Evolutionary conservation across 2,888 invertebrate genomes (phyloP).

Genomic region (Leptopilina syphax): DNA sequence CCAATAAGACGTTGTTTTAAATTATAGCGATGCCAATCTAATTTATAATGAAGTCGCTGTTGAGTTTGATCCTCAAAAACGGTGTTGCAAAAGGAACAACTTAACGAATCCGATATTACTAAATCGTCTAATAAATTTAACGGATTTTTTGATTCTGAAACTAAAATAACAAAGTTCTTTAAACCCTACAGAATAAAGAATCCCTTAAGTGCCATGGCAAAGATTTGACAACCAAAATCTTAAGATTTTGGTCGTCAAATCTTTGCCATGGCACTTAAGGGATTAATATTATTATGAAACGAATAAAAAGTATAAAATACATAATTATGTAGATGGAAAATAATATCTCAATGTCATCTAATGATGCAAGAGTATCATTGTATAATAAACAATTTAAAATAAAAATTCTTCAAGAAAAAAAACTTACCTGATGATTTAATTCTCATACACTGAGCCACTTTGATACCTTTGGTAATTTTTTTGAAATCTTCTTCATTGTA

Average conservation of each 20-base stretch:
- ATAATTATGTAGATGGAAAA: too few relatives aligned
- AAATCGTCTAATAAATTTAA: conserved; percentile 71
- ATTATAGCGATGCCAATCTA: conserved; percentile 92
- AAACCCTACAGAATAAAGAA: too few relatives aligned
- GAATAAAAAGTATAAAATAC: too few relatives aligned
- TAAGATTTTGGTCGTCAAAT: too few relatives aligned
- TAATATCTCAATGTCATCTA: too few relatives aligned
- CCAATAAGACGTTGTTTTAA: conserved; percentile 85
- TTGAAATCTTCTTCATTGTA: conserved; percentile 79
- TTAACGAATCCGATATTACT: conserved; percentile 75
- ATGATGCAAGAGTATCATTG: too few relatives aligned
- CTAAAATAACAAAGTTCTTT: conserved; percentile 38
- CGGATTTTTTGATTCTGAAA: conserved; percentile 64
- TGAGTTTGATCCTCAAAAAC: conserved; percentile 80
- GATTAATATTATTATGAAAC: too few relatives aligned
- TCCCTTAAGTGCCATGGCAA: too few relatives aligned
- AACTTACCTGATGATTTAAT: conserved; percentile 75
- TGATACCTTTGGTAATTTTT: conserved; percentile 78
- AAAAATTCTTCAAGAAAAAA: neutral
- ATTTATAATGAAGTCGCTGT: conserved; percentile 87
- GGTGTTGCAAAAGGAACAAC: conserved; percentile 79
- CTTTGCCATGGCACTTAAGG: too few relatives aligned
- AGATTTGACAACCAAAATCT: too few relatives aligned
- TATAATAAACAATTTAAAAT: too few relatives aligned
- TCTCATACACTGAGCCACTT: conserved; percentile 81